These are phyloP conservation scores for Morpho deidamia DNA, from an alignment of 2,888 invertebrate species.

Conservation along the genomic window DNA sequence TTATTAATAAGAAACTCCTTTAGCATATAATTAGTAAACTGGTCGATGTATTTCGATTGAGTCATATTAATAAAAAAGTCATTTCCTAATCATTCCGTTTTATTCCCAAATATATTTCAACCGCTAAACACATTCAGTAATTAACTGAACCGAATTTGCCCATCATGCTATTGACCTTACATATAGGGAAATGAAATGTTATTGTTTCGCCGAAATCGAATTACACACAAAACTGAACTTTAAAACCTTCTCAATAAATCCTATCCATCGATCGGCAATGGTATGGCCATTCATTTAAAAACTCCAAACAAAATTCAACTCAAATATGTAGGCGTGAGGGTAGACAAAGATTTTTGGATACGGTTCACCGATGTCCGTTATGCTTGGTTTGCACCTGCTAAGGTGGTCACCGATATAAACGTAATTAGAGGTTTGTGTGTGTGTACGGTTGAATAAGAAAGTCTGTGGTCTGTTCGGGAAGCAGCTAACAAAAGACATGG, in stretches of 20 bases:
- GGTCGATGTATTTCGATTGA: background rate
- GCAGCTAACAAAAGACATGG: conserved; percentile 39
- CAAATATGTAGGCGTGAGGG: conserved; percentile 16
- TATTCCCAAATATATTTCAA: conserved; percentile 10
- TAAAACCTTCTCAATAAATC: conserved; percentile 46
- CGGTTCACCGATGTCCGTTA: conserved; percentile 61
- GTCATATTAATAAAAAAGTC: background rate
- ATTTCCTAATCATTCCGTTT: background rate
- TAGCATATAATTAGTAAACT: background rate
- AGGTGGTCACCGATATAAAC: conserved; percentile 70
- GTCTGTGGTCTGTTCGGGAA: conserved; percentile 64
- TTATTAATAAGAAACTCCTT: background rate
- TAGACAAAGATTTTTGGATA: conserved; percentile 26
- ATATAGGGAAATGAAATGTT: conserved; percentile 38
- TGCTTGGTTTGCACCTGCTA: conserved; percentile 60
- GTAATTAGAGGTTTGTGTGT: conserved; percentile 64
- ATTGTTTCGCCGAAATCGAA: conserved; percentile 46
- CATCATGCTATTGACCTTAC: conserved; percentile 65
- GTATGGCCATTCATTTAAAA: conserved; percentile 35
- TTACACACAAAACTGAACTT: conserved; percentile 39
- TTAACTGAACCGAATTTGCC: conserved; percentile 68
- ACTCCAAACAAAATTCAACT: conserved; percentile 28
- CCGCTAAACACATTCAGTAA: conserved; percentile 47
- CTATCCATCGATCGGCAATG: conserved; percentile 41
- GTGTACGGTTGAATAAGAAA: conserved; percentile 42